phyloP scores from a whole-genome alignment of 1,140 invertebrate genomes.

The Sycophila sp. region DNA sequence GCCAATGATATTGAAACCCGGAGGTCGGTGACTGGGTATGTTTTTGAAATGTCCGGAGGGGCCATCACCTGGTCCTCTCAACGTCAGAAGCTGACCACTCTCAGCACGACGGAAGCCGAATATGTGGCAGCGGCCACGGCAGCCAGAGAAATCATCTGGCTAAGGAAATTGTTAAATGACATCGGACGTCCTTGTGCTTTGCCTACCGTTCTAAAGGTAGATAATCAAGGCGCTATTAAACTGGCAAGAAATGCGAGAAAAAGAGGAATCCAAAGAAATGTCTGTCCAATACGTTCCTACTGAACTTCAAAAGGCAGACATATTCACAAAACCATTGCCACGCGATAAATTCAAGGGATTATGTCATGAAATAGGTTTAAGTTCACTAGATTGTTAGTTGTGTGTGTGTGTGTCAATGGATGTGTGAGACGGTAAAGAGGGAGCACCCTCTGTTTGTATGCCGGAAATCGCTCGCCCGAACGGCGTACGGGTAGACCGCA shows the following conservation, averaged over 20 bases:
- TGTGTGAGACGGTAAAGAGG: too few relatives aligned
- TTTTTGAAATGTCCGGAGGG: conserved; percentile 30
- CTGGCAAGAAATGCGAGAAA: not conserved
- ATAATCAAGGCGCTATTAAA: not conserved
- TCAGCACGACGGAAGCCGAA: conserved; percentile 43
- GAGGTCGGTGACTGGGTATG: conserved; percentile 39
- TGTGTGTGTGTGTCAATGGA: too few relatives aligned
- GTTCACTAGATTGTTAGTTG: too few relatives aligned
- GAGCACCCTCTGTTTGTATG: too few relatives aligned
- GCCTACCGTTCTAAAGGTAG: not conserved
- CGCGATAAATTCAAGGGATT: too few relatives aligned
- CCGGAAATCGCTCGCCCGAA: too few relatives aligned
- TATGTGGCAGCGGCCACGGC: conserved; percentile 26
- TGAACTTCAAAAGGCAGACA: too few relatives aligned
- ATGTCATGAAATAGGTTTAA: too few relatives aligned
- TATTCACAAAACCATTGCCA: too few relatives aligned
- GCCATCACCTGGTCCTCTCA: conserved; percentile 50
- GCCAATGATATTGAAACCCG: conserved; percentile 37
- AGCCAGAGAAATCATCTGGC: conserved; percentile 31
- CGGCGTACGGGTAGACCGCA: too few relatives aligned
- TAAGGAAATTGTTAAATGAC: conserved; percentile 34
- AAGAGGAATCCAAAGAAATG: too few relatives aligned
- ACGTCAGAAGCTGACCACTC: conserved; percentile 45
- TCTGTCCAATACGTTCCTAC: too few relatives aligned
- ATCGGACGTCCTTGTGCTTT: not conserved